These are phyloP conservation scores for Sycophila sp. DNA, from an alignment of 1,140 invertebrate genomes.

Conservation along the genomic window DNA sequence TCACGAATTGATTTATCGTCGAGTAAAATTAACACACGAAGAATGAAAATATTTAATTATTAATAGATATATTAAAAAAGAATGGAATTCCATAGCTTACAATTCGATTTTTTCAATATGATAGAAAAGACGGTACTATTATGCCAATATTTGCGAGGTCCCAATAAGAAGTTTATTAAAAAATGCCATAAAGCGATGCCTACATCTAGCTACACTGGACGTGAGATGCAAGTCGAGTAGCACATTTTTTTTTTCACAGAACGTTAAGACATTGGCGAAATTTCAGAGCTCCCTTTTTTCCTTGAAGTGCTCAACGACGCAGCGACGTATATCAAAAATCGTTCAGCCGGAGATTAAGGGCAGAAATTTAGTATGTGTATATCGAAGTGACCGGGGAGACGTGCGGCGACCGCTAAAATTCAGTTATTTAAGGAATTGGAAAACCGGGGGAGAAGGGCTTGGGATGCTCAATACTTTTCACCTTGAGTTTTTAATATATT, in stretches of 20 bases:
- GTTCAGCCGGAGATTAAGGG: not conserved
- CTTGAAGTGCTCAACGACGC: not conserved
- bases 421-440: too few relatives aligned
- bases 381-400: too few relatives aligned
- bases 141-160: slow-evolving; percentile 22
- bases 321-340: slow-evolving; percentile 16
- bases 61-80: slow-evolving; percentile 1
- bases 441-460: too few relatives aligned
- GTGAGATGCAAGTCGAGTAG: not conserved
- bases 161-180: slow-evolving; percentile 31
- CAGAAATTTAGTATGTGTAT: not conserved
- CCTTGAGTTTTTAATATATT: too few relatives aligned
- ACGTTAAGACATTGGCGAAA: not conserved
- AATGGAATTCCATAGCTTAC: not conserved
- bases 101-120: slow-evolving; percentile 20
- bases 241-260: not conserved
- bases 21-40: too few relatives aligned
- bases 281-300: not conserved
- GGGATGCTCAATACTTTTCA: too few relatives aligned
- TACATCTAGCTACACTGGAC: not conserved
- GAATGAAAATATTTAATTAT: too few relatives aligned
- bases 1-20: too few relatives aligned
- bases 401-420: too few relatives aligned
- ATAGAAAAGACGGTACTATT: slow-evolving; percentile 6
- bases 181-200: slow-evolving; percentile 17